Evolutionary conservation across 2,113 vertebrate species (phyloP).

Genomic region (Zeus faber): DNA sequence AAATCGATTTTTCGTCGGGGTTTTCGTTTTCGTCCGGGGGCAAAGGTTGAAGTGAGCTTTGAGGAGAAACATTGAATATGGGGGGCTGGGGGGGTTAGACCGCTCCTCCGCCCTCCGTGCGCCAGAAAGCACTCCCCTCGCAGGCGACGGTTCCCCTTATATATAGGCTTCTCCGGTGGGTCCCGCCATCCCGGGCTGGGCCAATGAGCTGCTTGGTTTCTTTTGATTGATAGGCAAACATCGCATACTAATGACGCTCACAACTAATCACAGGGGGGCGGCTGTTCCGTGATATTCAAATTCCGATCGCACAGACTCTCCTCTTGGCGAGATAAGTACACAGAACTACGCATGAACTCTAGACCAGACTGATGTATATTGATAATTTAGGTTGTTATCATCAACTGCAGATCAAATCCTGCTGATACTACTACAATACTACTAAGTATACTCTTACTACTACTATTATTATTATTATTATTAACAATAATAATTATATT

Average conservation of each 20-base stretch:
- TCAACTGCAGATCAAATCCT: no score
- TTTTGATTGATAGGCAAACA: conserved; percentile 66
- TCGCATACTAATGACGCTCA: conserved; percentile 44
- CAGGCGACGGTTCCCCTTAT: conserved; percentile 58
- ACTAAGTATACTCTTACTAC: no score
- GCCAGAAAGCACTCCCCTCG: conserved; percentile 76
- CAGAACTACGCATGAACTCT: conserved; percentile 69
- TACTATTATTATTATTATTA: neutral
- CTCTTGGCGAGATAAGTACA: conserved; percentile 72
- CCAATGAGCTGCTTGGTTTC: conserved; percentile 60
- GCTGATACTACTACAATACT: no score
- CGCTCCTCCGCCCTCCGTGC: conserved; percentile 36
- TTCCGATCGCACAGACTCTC: conserved; percentile 41
- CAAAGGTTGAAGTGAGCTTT: conserved; percentile 61
- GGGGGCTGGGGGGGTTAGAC: no score
- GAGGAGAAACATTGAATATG: conserved; percentile 70
- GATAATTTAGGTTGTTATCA: neutral
- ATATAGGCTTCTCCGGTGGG: conserved; percentile 63
- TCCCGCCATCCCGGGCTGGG: conserved; percentile 30
- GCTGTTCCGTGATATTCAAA: conserved; percentile 78
- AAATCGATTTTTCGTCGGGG: no score
- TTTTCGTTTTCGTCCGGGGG: no score
- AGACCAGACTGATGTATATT: neutral
- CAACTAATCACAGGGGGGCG: conserved; percentile 80
- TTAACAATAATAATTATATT: neutral